Conservation (phyloP, 2,113 vertebrate species). For the Capreolus pygargus region DNA sequence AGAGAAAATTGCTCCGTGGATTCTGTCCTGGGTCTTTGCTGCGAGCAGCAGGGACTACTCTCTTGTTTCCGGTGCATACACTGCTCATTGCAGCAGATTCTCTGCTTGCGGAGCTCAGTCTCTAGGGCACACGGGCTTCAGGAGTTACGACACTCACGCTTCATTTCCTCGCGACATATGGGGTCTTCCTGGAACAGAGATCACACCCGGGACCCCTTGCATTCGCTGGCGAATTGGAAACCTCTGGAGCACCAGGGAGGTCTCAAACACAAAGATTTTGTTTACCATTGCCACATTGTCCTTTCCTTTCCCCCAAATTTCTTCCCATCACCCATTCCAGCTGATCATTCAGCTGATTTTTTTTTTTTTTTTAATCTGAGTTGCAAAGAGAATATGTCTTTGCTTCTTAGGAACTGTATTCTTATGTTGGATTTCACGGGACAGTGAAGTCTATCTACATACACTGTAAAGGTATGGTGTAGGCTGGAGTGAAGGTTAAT, state of each 20-base stretch:
- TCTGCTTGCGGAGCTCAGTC: neutral
- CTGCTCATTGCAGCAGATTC: neutral
- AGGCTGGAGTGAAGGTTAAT: neutral
- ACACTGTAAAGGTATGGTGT: neutral
- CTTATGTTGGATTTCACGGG: neutral
- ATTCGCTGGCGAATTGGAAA: fast-evolving
- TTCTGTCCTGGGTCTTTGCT: neutral
- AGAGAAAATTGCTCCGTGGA: neutral
- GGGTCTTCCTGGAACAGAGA: neutral
- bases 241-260: fast-evolving
- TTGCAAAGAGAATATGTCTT: neutral
- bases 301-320: no score
- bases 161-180: fast-evolving
- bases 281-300: no score
- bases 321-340: neutral
- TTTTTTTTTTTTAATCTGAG: neutral
- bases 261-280: neutral
- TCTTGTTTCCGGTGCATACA: fast-evolving
- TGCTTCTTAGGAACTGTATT: neutral
- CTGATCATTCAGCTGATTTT: neutral
- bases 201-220: fast-evolving
- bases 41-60: neutral
- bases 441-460: neutral
- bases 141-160: neutral
- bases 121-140: neutral